Percentiles rank a stretch among this genome's conserved stretches.
Conservation (phyloP, 2,113 vertebrate genomes). For the Siniperca chuatsi region DNA sequence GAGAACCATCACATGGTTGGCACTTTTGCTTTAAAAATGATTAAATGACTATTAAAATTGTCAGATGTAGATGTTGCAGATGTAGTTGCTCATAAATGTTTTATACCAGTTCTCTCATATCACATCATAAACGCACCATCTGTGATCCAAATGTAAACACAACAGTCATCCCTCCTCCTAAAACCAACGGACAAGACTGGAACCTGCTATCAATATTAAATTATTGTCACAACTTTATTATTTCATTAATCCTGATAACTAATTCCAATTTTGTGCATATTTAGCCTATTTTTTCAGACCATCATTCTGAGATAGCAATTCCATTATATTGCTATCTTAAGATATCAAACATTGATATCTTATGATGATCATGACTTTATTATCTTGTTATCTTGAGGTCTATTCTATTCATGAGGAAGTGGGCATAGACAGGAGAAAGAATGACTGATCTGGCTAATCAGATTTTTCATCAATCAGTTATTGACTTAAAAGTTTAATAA, state of each 20-base stretch:
- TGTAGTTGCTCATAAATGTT: constrained; percentile 19
- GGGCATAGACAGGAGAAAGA: not conserved
- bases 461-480: constrained; percentile 35
- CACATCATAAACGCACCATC: constrained; percentile 12
- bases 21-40: not conserved
- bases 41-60: not conserved
- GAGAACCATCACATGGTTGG: too few relatives aligned
- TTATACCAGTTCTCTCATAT: constrained; percentile 1
- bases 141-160: constrained; percentile 6
- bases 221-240: constrained; percentile 2
- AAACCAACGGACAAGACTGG: constrained; percentile 11
- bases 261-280: constrained; percentile 16
- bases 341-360: constrained; percentile 26
- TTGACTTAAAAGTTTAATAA: constrained; percentile 31
- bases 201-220: not conserved
- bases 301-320: constrained; percentile 20
- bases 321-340: constrained; percentile 15
- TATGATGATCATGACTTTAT: constrained; percentile 30
- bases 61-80: too few relatives aligned
- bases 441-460: constrained; percentile 8
- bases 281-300: not conserved
- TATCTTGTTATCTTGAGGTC: constrained; percentile 21
- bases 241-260: constrained; percentile 17
- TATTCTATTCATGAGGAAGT: not conserved
- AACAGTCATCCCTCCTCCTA: not conserved